phyloP scores from a whole-genome alignment of 2,888 invertebrate genomes.

The Microplitis manilae region DNA sequence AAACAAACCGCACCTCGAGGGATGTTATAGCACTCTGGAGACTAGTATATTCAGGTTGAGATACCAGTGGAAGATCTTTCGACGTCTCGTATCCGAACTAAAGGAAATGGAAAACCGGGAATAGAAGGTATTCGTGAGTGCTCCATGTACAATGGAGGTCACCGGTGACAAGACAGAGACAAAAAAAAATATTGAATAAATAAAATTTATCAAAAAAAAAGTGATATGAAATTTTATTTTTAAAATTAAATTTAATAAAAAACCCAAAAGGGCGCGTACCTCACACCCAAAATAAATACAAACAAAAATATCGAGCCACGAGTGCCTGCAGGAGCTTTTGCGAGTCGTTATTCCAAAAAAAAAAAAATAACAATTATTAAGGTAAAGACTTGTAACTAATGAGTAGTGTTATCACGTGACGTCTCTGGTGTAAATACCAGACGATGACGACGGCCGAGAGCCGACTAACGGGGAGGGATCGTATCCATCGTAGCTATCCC shows the following conservation, averaged over 20 bases:
- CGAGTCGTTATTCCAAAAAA: too few species aligned
- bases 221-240: too few species aligned
- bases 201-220: too few species aligned
- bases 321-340: too few species aligned
- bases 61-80: not conserved
- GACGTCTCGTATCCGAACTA: not conserved
- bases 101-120: constrained; percentile 1
- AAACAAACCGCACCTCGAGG: not conserved
- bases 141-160: not conserved
- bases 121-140: not conserved
- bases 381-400: not conserved
- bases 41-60: not conserved
- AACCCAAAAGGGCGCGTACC: too few species aligned
- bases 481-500: constrained; percentile 22
- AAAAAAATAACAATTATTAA: not conserved
- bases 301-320: too few species aligned
- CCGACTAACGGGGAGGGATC: constrained; percentile 65
- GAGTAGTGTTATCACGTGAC: constrained; percentile 6
- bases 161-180: not conserved
- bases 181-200: not conserved
- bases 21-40: not conserved
- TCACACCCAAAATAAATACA: too few species aligned
- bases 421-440: constrained; percentile 55
- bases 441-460: constrained; percentile 71
- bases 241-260: too few species aligned